Base-by-base conservation (phyloP, 2,113 vertebrate genomes). In the Bufo bufo region DNA sequence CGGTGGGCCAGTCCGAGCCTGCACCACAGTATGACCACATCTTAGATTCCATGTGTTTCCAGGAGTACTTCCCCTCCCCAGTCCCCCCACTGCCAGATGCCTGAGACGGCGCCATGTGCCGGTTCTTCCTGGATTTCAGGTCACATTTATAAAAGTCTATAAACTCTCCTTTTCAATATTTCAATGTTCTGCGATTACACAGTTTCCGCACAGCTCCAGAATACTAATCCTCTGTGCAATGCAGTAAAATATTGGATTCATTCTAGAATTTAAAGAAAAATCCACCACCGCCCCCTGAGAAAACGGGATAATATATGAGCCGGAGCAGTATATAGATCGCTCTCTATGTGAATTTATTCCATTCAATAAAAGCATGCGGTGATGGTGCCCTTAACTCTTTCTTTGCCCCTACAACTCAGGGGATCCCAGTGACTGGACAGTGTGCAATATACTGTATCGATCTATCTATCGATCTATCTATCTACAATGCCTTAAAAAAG, bases 151-250 rank as follows among this genome's bases (percentile, higher is more conserved):
- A 84, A 69, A 71, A 84, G 63, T 52, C 82, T 84, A 69, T 65
- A 54, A 84, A 47, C 63, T 84, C 82, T 84, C 63, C 65, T 54
- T 69, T 84, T 84, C 82, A 84, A 84, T 84, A 84, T 84, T 84
- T 84, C 82, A 85, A 74, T 74, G 66, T 58, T 85, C n/a, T 74
- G 83, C 72, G 59, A 74, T 85, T 85, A 85, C 66, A 85, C 50
- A 65, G 81, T 83, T 69, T 84, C 82, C 0, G 47, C 43, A 84
- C 63, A 23, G 63, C 43, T 16, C 82, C 33, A 17, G 82, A 84
- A 84, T 84, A 84, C 82, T 84, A 71, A 84, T 65, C 49, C 14
- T 3, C 72, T 74, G 66, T 72, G 66, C 66, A 85, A 52, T 85
- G 69, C 82, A 85, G 69, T 74, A 85, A 58, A 74, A 85, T 17